Conservation (phyloP, 2,113 vertebrate species). For the Brachyhypopomus gauderio region DNA sequence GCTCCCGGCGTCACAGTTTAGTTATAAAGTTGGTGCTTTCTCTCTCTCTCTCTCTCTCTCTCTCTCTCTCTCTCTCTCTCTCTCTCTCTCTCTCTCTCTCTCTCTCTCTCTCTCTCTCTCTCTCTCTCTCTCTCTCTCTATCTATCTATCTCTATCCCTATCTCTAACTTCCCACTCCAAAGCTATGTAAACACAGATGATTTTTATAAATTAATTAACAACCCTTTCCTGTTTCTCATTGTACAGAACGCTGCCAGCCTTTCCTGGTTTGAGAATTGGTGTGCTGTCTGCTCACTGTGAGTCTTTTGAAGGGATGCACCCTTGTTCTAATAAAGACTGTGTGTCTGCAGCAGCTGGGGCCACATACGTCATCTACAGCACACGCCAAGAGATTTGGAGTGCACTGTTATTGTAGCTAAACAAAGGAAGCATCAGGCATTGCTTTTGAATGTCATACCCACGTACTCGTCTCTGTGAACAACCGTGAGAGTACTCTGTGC, state of each 20-base stretch:
- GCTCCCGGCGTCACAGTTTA: too few relatives aligned
- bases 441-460: too few relatives aligned
- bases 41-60: slow-evolving; percentile 7
- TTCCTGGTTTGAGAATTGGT: slow-evolving; percentile 34
- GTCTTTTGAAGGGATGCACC: background rate
- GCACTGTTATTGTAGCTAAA: too few relatives aligned
- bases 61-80: background rate
- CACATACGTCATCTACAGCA: slow-evolving; percentile 21
- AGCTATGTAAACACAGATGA: slow-evolving; percentile 50
- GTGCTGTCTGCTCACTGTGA: background rate
- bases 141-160: background rate
- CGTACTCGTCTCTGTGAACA: too few relatives aligned
- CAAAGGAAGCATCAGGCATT: too few relatives aligned
- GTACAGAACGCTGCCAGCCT: slow-evolving; percentile 27
- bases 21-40: too few relatives aligned
- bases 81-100: slow-evolving; percentile 17
- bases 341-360: slow-evolving; percentile 47
- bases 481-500: too few relatives aligned
- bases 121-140: slow-evolving; percentile 10
- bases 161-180: slow-evolving; percentile 32
- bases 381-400: background rate
- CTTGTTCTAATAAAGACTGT: slow-evolving; percentile 44
- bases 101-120: slow-evolving; percentile 5
- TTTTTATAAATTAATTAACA: slow-evolving; percentile 50
- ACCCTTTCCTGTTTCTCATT: slow-evolving; percentile 53